These are phyloP conservation scores for Indicator indicator DNA, from an alignment of 2,113 vertebrate genomes.

Conservation along the genomic window DNA sequence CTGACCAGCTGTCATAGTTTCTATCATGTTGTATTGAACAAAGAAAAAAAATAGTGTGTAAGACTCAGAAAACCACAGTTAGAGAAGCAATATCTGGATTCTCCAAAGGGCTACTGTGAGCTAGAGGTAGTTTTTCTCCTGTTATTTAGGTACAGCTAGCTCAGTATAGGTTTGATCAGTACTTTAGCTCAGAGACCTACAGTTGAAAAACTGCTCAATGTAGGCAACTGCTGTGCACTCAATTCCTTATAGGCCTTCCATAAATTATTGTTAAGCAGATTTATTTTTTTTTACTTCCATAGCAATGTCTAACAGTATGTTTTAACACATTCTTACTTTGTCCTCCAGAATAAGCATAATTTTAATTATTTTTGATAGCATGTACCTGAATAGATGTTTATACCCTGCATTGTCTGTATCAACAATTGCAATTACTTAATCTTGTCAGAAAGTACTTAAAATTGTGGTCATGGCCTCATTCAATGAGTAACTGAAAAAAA, in stretches of 20 bases:
- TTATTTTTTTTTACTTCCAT: not conserved
- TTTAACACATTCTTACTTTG: not conserved
- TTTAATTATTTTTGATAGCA: not conserved
- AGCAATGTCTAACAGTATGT: not conserved
- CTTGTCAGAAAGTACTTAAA: constrained; percentile 42
- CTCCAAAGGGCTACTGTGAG: not conserved
- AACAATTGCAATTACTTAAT: constrained; percentile 44
- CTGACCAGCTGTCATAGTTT: not conserved
- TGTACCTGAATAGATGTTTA: not conserved
- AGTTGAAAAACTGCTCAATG: not conserved
- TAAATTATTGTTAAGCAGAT: not conserved
- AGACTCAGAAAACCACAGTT: not conserved
- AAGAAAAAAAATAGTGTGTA: not conserved
- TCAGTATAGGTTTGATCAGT: not conserved
- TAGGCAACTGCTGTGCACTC: not conserved
- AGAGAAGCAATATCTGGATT: not conserved
- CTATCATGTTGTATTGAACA: not conserved
- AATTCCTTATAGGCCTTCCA: not conserved
- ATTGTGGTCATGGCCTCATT: constrained; percentile 57
- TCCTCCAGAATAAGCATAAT: not conserved
- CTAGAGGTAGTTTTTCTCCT: not conserved
- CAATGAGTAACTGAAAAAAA: constrained; percentile 38
- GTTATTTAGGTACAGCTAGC: not conserved
- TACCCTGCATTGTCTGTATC: not conserved
- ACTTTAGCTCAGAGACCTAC: not conserved